phyloP scores from a whole-genome alignment of 30 jellyfish, hydroid and myxozoan species.

The Pseudorhiza aurosa region DNA sequence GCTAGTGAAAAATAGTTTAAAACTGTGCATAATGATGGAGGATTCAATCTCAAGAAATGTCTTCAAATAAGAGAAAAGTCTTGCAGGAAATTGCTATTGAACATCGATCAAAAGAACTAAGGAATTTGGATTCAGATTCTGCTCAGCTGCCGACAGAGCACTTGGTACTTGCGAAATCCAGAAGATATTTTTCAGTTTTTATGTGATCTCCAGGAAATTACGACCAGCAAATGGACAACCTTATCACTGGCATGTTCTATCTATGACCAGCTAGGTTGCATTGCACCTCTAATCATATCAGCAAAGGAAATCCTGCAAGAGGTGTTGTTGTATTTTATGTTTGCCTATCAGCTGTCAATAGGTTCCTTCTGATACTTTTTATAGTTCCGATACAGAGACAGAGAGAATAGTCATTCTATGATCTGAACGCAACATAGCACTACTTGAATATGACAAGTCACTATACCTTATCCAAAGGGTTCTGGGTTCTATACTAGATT shows the following conservation, averaged over 20 bases:
- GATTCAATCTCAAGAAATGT: slow-evolving; percentile 37
- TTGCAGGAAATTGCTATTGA: slow-evolving; percentile 17
- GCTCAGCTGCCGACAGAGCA: slow-evolving; percentile 33
- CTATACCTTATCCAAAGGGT: too few species aligned
- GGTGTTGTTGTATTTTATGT: too few species aligned
- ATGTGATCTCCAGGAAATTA: background rate
- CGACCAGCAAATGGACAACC: background rate
- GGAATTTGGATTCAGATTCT: slow-evolving; percentile 8
- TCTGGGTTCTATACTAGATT: too few species aligned
- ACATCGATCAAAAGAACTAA: background rate
- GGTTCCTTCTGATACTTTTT: too few species aligned
- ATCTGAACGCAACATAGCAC: too few species aligned
- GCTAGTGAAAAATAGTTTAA: background rate
- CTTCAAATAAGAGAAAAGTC: slow-evolving; percentile 12
- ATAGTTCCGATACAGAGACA: too few species aligned
- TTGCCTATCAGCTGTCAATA: too few species aligned
- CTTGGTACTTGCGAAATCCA: slow-evolving; percentile 30
- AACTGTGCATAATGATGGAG: slow-evolving; percentile 23
- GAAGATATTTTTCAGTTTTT: slow-evolving; percentile 19
- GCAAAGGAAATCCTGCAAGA: slow-evolving; percentile 31
- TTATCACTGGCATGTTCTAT: slow-evolving; percentile 5
- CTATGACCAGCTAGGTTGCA: slow-evolving; percentile 26
- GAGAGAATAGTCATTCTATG: too few species aligned
- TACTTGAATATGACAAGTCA: too few species aligned
- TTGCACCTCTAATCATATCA: slow-evolving; percentile 19